Conservation (phyloP, 2,797 vertebrate genomes). For the Enteromius anoplus region DNA sequence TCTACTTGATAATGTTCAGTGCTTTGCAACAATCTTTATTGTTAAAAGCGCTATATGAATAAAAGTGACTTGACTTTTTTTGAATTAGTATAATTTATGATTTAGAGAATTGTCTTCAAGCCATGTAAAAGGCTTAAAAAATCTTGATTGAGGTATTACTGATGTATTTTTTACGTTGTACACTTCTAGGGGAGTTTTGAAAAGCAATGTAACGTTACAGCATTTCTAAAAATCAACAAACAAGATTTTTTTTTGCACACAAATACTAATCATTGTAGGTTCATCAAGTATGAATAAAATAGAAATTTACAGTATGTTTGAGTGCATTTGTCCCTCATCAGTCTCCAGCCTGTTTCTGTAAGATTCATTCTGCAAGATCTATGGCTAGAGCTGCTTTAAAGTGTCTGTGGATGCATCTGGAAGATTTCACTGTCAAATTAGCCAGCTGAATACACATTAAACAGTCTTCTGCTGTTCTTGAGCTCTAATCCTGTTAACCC, state of each 20-base stretch:
- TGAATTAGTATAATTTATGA: not conserved
- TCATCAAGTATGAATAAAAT: not conserved
- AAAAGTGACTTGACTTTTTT: not conserved
- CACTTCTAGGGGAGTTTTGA: not conserved
- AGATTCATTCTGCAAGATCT: not conserved
- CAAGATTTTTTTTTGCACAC: not conserved
- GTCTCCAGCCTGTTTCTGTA: slow-evolving; percentile 2
- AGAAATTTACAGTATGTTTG: not conserved
- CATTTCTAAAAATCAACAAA: not conserved
- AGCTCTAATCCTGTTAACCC: not conserved
- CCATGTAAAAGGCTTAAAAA: not conserved
- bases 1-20: too few species aligned
- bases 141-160: not conserved
- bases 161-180: not conserved
- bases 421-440: slow-evolving; percentile 41
- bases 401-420: slow-evolving; percentile 18
- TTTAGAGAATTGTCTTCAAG: not conserved
- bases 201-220: not conserved
- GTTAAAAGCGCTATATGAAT: too few species aligned
- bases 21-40: too few species aligned
- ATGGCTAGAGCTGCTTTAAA: not conserved
- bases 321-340: not conserved
- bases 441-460: slow-evolving; percentile 18
- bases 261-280: not conserved
- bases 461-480: not conserved